These are phyloP conservation scores for Zaprionus davidi DNA, from an alignment of 1,140 invertebrate species.

Conservation along the genomic window DNA sequence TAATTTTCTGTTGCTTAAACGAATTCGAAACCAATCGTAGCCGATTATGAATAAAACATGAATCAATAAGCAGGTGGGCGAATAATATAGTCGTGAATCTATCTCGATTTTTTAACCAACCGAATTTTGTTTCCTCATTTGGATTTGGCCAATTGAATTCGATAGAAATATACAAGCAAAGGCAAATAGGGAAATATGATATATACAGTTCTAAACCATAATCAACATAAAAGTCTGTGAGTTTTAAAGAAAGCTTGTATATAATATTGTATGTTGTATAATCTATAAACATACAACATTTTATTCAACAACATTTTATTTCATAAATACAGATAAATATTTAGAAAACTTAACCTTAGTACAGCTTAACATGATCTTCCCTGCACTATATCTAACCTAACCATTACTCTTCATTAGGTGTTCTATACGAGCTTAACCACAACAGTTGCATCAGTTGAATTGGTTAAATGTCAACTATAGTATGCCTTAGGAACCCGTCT, in stretches of 20 bases:
- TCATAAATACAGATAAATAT: no score
- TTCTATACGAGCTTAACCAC: not conserved
- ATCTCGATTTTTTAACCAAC: conserved; percentile 9
- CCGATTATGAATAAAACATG: conserved; percentile 17
- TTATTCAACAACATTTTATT: no score
- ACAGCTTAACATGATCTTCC: not conserved
- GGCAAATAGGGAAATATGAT: not conserved
- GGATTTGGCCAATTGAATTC: conserved; percentile 15
- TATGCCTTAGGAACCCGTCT: not conserved
- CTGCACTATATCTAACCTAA: not conserved
- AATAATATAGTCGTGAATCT: conserved; percentile 15
- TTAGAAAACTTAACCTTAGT: no score
- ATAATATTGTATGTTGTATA: no score
- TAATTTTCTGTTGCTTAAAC: conserved; percentile 4
- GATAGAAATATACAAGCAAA: not conserved
- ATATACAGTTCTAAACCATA: no score
- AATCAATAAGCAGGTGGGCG: conserved; percentile 15
- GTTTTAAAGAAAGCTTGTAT: no score
- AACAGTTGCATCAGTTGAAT: not conserved
- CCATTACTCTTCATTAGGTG: not conserved
- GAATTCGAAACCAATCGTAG: conserved; percentile 12
- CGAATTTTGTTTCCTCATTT: conserved; percentile 19
- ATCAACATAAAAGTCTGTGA: no score
- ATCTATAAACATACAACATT: no score
- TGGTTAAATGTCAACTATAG: not conserved